phyloP scores from a whole-genome alignment of 2,797 vertebrate species.

The Esox lucius region DNA sequence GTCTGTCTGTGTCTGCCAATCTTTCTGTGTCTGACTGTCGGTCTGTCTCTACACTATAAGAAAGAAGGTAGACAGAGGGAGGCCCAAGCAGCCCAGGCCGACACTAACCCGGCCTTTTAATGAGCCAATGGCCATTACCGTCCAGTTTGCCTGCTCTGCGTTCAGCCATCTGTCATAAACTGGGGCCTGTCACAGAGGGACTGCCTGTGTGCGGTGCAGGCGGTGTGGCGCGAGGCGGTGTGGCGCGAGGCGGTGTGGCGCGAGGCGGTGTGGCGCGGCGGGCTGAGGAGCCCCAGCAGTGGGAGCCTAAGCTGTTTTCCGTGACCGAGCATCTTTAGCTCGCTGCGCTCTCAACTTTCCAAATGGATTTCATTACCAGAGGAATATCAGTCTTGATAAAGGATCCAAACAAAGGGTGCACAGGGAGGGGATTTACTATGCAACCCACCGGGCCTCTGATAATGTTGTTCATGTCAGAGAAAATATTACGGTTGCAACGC shows the following conservation, averaged over 20 bases:
- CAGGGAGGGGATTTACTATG: conserved; percentile 62
- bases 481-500: conserved; percentile 69
- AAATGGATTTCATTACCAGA: conserved; percentile 70
- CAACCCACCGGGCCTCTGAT: conserved; percentile 59
- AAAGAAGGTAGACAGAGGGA: conserved; percentile 6
- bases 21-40: background rate
- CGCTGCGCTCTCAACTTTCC: conserved; percentile 50
- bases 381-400: conserved; percentile 70
- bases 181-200: conserved; percentile 54
- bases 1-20: conserved; percentile 18
- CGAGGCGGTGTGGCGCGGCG: conserved; percentile 19
- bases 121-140: conserved; percentile 65
- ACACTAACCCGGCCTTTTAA: conserved; percentile 62
- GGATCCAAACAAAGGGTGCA: conserved; percentile 66
- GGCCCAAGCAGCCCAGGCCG: background rate
- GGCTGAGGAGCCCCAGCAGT: conserved; percentile 25
- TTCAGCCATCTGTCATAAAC: conserved; percentile 67
- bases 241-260: conserved; percentile 14
- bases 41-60: background rate
- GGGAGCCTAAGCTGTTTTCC: conserved; percentile 46
- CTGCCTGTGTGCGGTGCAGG: background rate
- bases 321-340: conserved; percentile 53
- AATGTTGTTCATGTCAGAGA: conserved; percentile 66
- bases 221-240: conserved; percentile 26
- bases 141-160: conserved; percentile 57